Base-by-base conservation (phyloP, 2,113 vertebrate genomes). In the Tiliqua scincoides region DNA sequence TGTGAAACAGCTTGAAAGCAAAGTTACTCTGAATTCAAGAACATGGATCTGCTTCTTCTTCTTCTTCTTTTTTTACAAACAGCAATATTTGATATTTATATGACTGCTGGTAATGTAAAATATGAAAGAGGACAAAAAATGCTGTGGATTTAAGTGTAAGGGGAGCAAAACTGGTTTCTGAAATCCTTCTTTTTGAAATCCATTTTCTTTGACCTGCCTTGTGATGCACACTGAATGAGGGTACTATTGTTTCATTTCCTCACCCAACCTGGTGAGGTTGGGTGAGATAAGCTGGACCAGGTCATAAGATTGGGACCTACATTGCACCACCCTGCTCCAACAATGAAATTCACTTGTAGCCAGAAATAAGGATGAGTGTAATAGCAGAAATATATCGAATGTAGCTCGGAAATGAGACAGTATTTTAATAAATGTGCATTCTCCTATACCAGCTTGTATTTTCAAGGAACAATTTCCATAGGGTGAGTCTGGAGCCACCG, bases 361-460 rank as follows among this genome's bases (percentile, higher is more conserved):
- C 59, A n/a, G 62, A 59, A 79, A 43, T 73, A 35, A 63, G 77
- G 57, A 73, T 65, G 61, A 23, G 59, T 74, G 76, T 79, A 61
- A 80, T 48, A 35, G 37, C 73, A 8, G 85, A 37, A 52, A 40
- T 63, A 79, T 84, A 67, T 75, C 84, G 79, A 79, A n/a, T 57
- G 82, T 79, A 65, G 14, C 32, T 86, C 75, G 84, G 73, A 73
- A 73, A 32, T 79, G 37, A 89, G 68, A 73, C 40, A 65, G 23
- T 81, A 84, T 79, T 84, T 88, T 73, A 80, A 88, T 88, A 68
- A 84, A 74, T n/a, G 87, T 80, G 76, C 37, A 75, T 75, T 67
- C n/a, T 40, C 59, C 48, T 80, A 73, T n/a, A 62, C 59, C 35
- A 15, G 59, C 32, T 63, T 82, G 68, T 57, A 84, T 73, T 40